phyloP scores from a whole-genome alignment of 1,140 invertebrate species.

The Nylanderia fulva region DNA sequence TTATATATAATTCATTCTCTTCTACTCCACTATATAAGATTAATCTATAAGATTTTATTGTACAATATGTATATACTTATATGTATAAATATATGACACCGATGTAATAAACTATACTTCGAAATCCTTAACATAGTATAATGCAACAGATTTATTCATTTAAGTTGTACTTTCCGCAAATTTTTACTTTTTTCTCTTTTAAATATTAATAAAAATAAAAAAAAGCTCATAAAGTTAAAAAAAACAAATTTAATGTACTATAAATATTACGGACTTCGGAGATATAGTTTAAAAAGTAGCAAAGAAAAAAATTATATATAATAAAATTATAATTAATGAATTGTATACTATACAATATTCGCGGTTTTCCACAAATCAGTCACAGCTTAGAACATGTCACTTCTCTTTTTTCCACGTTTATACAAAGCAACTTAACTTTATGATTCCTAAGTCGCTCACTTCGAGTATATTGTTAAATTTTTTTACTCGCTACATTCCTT shows the following conservation, averaged over 20 bases:
- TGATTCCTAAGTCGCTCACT: background rate
- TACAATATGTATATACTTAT: slow-evolving; percentile 53
- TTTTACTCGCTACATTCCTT: slow-evolving; percentile 5
- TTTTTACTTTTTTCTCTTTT: background rate
- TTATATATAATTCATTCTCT: slow-evolving; percentile 37
- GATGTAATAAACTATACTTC: slow-evolving; percentile 49
- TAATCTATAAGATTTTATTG: slow-evolving; percentile 47
- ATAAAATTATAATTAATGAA: background rate
- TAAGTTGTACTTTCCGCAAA: background rate
- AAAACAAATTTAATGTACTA: background rate
- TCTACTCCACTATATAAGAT: slow-evolving; percentile 26
- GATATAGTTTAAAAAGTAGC: slow-evolving; percentile 15
- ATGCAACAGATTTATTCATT: slow-evolving; percentile 32
- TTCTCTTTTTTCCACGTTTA: background rate
- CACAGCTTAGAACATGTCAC: slow-evolving; percentile 15
- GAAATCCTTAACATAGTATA: slow-evolving; percentile 22
- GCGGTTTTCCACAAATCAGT: slow-evolving; percentile 5
- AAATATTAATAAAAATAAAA: slow-evolving; percentile 18
- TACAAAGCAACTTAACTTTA: slow-evolving; percentile 7
- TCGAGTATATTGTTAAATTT: background rate
- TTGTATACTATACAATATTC: slow-evolving; percentile 34
- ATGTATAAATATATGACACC: slow-evolving; percentile 42
- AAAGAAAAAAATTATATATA: background rate
- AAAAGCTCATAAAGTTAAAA: slow-evolving; percentile 21
- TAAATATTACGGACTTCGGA: slow-evolving; percentile 14